Base-by-base conservation (phyloP, 2,888 invertebrate species). In the Heliconius hortense region DNA sequence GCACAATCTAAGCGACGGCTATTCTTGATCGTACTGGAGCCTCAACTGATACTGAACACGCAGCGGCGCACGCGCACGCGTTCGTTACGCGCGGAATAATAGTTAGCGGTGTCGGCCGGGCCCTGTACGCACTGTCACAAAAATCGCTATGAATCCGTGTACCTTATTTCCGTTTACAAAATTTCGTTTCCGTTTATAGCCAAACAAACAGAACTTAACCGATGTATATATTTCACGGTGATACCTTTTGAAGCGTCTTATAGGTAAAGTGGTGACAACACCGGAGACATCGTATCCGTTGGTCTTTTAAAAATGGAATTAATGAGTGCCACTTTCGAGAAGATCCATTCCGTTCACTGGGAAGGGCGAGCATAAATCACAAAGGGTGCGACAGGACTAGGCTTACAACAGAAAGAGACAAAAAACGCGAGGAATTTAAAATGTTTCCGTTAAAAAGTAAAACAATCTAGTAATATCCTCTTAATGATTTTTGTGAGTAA, bases 31-130 rank as follows among this genome's bases (percentile, higher is more conserved):
- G 89, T 89, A 90, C 84, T 91, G 84, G 87, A 87, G 87, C 88
- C 89, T 87, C 91, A 90, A 94, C 94, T 94, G 90, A 90, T 89
- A 94, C 93, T 93, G 90, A 90, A 88, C 88, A 87, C 87, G 87
- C 86, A 82, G 82, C 85, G 90, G 88, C 88, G 88, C 88, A 88
- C 91, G 91, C 88, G 88, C 88, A 88, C 91, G 91, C 93, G 90
- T 92, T 88, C 93, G 90, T 92, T 88, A 81, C 88, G 86, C 84
- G 86, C 86, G 82, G 87, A 86, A 87, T 88, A 89, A 89, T 87
- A 35, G 35, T 35, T 1, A 86, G 87, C 86, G 86, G 11, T n/a
- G 56, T 13, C 53, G 24, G 66, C 84, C 85, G 63, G 39, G 83
- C 84, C 82, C 78, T 70, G 82, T 83, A 74, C 82, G 82, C 81